phyloP scores from a whole-genome alignment of 2,888 invertebrate genomes.

The Lasioglossum marginatum region DNA sequence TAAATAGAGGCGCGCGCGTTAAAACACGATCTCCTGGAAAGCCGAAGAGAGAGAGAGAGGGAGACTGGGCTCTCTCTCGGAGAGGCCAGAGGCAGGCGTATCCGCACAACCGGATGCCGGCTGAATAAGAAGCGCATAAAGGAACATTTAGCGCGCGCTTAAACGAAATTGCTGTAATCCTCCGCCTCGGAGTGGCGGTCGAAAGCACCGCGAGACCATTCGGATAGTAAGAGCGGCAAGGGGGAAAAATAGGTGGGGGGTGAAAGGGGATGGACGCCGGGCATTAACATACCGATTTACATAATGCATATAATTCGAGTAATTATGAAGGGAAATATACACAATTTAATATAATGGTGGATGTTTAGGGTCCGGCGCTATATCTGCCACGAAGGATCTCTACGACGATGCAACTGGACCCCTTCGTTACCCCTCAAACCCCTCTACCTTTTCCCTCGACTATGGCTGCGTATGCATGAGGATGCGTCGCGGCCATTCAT shows the following conservation, averaged over 20 bases:
- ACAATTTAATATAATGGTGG: constrained; percentile 84
- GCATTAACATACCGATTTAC: constrained; percentile 84
- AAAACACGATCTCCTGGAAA: constrained; percentile 57
- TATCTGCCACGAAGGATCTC: constrained; percentile 76
- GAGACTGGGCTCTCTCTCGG: neutral
- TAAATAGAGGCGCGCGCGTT: constrained; percentile 78
- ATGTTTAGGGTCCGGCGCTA: constrained; percentile 78
- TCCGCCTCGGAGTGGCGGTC: constrained; percentile 51
- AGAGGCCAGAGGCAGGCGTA: neutral
- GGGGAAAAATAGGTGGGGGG: constrained; percentile 22
- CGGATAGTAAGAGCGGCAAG: neutral
- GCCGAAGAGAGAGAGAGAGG: neutral
- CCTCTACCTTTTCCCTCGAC: constrained; percentile 18
- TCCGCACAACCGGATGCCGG: constrained; percentile 64
- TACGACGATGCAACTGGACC: constrained; percentile 45
- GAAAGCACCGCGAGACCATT: constrained; percentile 45
- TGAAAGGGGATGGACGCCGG: constrained; percentile 24
- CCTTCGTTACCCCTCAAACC: constrained; percentile 10
- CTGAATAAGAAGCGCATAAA: constrained; percentile 77
- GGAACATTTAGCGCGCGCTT: constrained; percentile 81
- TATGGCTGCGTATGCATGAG: constrained; percentile 12
- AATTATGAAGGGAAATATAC: constrained; percentile 84
- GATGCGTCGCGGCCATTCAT: constrained; percentile 19
- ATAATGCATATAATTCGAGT: constrained; percentile 84
- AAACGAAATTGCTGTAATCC: constrained; percentile 82